Conservation (phyloP, 2,113 vertebrate genomes). For the Sphaerodactylus townsendi region DNA sequence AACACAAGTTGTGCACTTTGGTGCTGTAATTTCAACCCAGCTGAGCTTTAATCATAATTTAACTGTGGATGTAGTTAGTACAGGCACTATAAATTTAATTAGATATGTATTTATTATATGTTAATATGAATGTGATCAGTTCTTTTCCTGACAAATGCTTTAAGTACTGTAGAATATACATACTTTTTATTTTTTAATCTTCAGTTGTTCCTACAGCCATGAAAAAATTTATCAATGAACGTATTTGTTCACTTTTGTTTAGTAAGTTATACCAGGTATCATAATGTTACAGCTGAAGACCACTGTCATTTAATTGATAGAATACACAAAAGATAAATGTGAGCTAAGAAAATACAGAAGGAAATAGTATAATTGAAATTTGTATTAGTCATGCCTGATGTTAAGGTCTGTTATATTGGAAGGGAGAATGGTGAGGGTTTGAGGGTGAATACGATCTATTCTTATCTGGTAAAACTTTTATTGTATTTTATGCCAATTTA, state of each 20-base stretch:
- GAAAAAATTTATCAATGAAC: not conserved
- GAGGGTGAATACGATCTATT: too few relatives aligned
- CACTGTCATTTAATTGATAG: not conserved
- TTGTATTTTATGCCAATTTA: too few relatives aligned
- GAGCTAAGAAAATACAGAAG: too few relatives aligned
- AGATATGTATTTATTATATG: not conserved
- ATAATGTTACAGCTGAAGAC: not conserved
- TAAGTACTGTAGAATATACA: not conserved
- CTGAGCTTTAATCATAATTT: not conserved
- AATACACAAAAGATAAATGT: not conserved
- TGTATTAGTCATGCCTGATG: too few relatives aligned
- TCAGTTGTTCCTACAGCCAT: not conserved
- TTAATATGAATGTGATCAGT: not conserved
- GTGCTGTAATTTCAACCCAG: not conserved
- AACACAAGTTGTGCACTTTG: not conserved
- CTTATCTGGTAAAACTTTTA: too few relatives aligned
- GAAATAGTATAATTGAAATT: too few relatives aligned
- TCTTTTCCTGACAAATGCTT: not conserved
- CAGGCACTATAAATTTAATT: not conserved
- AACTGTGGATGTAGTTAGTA: not conserved
- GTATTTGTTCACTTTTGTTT: not conserved
- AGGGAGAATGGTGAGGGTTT: too few relatives aligned
- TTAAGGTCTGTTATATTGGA: too few relatives aligned
- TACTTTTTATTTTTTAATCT: not conserved
- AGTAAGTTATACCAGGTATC: not conserved